A percentile compares a stretch with the other conserved stretches of the same genome.
Evolutionary conservation across 1,140 invertebrate species (phyloP).

Genomic region (Drosophila parvula): DNA sequence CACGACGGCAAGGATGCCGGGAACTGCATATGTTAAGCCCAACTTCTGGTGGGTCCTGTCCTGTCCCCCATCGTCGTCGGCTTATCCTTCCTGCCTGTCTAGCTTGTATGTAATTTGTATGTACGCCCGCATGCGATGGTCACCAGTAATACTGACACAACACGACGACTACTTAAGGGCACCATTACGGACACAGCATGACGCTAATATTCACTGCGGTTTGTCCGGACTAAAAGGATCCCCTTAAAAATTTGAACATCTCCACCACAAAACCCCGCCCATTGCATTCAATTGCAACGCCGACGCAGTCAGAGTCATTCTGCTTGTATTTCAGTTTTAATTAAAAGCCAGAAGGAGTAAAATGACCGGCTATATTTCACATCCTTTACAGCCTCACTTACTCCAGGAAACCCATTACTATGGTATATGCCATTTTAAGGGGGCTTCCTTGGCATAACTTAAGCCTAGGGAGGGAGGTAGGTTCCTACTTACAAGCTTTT

Average conservation of each 20-base stretch:
- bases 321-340: constrained; percentile 63
- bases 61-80: not conserved
- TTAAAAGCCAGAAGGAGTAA: constrained; percentile 38
- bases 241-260: constrained; percentile 29
- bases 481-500: constrained; percentile 73
- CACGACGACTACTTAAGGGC: constrained; percentile 42
- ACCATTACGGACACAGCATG: constrained; percentile 61
- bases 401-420: not conserved
- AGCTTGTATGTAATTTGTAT: constrained; percentile 57
- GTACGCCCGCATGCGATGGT: constrained; percentile 43
- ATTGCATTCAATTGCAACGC: constrained; percentile 26
- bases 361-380: constrained; percentile 9
- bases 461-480: not conserved
- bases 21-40: constrained; percentile 40
- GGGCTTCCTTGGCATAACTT: not conserved
- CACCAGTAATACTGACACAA: constrained; percentile 33
- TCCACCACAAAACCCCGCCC: not conserved
- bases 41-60: constrained; percentile 2
- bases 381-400: not conserved
- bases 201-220: constrained; percentile 52
- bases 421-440: not conserved
- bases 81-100: constrained; percentile 36
- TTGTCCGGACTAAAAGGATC: not conserved
- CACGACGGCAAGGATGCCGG: not conserved
- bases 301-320: constrained; percentile 25